These are phyloP conservation scores for Cheilosia soror DNA, from an alignment of 2,888 invertebrate species.

Conservation along the genomic window DNA sequence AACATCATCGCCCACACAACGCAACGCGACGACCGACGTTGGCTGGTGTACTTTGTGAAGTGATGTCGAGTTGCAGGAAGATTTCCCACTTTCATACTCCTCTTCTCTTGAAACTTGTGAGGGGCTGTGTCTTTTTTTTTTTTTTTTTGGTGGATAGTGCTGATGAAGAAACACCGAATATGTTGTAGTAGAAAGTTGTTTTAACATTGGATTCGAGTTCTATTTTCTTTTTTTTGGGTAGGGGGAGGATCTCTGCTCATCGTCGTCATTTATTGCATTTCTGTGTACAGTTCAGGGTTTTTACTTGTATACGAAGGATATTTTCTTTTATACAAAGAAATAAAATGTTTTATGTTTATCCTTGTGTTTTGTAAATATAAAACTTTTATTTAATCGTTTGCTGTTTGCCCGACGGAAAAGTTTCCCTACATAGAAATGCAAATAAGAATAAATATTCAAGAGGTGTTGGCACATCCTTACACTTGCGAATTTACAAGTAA, in stretches of 20 bases:
- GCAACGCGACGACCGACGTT: background rate
- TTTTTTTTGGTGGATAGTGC: slow-evolving; percentile 16
- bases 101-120: background rate
- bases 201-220: slow-evolving; percentile 66
- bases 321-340: slow-evolving; percentile 19
- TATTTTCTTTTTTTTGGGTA: slow-evolving; percentile 19
- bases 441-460: slow-evolving; percentile 1
- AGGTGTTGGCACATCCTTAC: background rate
- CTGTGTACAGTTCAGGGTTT: slow-evolving; percentile 46
- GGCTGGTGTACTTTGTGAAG: slow-evolving; percentile 37
- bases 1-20: slow-evolving; percentile 1
- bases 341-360: slow-evolving; percentile 36
- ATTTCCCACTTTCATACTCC: slow-evolving; percentile 25
- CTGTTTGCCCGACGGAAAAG: slow-evolving; percentile 32
- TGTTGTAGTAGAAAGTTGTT: slow-evolving; percentile 58
- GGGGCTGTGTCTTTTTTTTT: background rate
- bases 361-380: slow-evolving; percentile 58
- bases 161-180: slow-evolving; percentile 53
- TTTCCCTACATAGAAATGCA: slow-evolving; percentile 13
- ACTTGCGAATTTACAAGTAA: background rate
- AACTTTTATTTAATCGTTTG: slow-evolving; percentile 58
- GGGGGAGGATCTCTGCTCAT: slow-evolving; percentile 23
- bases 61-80: slow-evolving; percentile 52
- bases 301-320: slow-evolving; percentile 44
- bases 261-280: slow-evolving; percentile 46